Evolutionary conservation across 2,888 invertebrate species (phyloP).

Genomic region (Clunio marinus): DNA sequence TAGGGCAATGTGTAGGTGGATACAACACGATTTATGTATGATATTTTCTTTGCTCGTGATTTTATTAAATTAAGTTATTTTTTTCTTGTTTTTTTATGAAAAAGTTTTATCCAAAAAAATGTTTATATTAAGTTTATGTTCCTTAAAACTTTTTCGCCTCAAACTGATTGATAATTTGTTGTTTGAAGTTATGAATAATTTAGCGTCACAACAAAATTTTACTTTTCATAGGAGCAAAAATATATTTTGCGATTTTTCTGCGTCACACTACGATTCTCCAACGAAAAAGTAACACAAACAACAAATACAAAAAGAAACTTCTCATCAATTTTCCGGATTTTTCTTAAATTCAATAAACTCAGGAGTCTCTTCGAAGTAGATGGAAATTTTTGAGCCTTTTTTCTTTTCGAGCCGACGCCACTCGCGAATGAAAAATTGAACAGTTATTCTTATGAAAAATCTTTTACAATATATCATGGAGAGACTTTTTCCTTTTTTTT

Average conservation of each 20-base stretch:
- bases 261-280: not conserved
- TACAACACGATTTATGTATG: too few relatives aligned
- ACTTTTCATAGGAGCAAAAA: slow-evolving; percentile 4
- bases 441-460: slow-evolving; percentile 4
- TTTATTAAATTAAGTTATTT: not conserved
- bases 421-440: slow-evolving; percentile 16
- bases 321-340: slow-evolving; percentile 7
- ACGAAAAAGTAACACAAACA: not conserved
- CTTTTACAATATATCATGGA: not conserved
- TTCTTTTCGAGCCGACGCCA: not conserved
- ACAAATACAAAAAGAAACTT: not conserved
- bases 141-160: not conserved
- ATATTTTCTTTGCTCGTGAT: not conserved
- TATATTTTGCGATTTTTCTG: not conserved
- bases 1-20: too few relatives aligned
- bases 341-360: not conserved
- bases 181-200: slow-evolving; percentile 22
- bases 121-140: not conserved
- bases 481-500: slow-evolving; percentile 3
- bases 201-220: not conserved
- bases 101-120: too few relatives aligned
- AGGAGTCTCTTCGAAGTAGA: not conserved
- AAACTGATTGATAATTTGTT: slow-evolving; percentile 21
- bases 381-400: not conserved
- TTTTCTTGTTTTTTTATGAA: too few relatives aligned